Evolutionary conservation across 2,797 vertebrate genomes (phyloP).

Genomic region (Manis javanica): DNA sequence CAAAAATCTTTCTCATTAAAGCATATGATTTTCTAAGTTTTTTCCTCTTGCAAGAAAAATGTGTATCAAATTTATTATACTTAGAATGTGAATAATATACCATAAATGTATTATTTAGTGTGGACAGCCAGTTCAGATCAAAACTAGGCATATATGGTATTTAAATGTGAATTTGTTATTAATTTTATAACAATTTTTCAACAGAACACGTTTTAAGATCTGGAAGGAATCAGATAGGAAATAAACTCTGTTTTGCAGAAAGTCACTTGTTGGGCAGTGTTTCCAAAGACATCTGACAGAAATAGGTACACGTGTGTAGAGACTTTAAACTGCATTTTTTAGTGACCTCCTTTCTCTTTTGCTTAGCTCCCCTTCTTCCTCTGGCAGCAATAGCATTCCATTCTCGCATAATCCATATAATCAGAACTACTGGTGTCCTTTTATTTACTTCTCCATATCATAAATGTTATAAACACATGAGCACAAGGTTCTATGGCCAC

Average conservation of each 20-base stretch:
- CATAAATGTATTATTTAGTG: constrained; percentile 26
- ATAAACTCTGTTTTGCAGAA: constrained; percentile 1
- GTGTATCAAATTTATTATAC: background rate
- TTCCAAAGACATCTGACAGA: background rate
- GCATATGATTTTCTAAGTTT: background rate
- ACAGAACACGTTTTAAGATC: background rate
- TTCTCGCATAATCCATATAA: background rate
- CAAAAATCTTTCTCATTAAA: constrained; percentile 36
- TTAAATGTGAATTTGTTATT: constrained; percentile 43
- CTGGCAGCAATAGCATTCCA: background rate
- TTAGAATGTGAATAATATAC: background rate
- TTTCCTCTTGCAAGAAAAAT: background rate
- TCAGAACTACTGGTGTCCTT: background rate
- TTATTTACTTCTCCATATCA: background rate
- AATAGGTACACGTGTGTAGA: background rate
- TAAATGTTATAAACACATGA: background rate
- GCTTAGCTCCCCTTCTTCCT: background rate
- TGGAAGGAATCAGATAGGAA: background rate
- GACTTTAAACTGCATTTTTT: background rate
- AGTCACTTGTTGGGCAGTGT: background rate
- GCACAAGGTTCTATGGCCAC: background rate
- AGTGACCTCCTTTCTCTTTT: background rate
- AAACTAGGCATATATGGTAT: background rate
- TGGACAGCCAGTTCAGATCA: background rate
- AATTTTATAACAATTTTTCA: background rate